These are phyloP conservation scores for Heliconius congener DNA, from an alignment of 1,140 invertebrate species.

Conservation along the genomic window DNA sequence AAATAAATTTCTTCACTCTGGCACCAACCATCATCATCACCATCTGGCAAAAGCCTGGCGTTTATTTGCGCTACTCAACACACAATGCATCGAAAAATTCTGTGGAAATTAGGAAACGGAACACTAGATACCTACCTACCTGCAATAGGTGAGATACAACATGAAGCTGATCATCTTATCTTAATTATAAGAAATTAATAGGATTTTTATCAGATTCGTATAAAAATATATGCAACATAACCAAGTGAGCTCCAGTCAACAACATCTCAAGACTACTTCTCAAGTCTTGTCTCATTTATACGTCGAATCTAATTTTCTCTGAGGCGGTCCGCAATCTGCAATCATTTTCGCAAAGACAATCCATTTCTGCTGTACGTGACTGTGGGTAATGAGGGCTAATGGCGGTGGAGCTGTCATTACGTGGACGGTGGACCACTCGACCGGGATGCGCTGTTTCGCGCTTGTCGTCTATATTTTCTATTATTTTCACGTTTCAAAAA, in stretches of 20 bases:
- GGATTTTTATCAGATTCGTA: no score
- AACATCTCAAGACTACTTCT: slow-evolving; percentile 40
- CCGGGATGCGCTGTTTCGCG: slow-evolving; percentile 20
- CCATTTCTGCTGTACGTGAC: slow-evolving; percentile 77
- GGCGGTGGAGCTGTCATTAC: slow-evolving; percentile 66
- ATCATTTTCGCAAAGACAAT: slow-evolving; percentile 80
- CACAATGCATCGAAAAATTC: no score
- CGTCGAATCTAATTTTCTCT: slow-evolving; percentile 74
- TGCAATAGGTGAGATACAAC: no score
- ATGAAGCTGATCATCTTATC: no score
- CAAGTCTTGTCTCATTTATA: slow-evolving; percentile 60
- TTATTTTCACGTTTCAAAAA: background rate
- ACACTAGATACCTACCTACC: no score
- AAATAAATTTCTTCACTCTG: no score
- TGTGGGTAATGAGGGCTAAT: slow-evolving; percentile 75
- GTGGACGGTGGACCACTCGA: slow-evolving; percentile 28
- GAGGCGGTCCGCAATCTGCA: slow-evolving; percentile 75
- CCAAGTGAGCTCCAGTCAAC: background rate
- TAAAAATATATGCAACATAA: background rate
- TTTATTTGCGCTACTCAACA: no score
- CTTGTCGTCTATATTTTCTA: slow-evolving; percentile 20
- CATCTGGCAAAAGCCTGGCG: no score
- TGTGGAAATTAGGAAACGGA: no score
- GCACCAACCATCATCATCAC: no score
- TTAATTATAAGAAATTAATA: no score